Evolutionary conservation across 2,888 invertebrate species (phyloP), one percentile per base, ranked within the genome.

Genomic region (Tuta absoluta): DNA sequence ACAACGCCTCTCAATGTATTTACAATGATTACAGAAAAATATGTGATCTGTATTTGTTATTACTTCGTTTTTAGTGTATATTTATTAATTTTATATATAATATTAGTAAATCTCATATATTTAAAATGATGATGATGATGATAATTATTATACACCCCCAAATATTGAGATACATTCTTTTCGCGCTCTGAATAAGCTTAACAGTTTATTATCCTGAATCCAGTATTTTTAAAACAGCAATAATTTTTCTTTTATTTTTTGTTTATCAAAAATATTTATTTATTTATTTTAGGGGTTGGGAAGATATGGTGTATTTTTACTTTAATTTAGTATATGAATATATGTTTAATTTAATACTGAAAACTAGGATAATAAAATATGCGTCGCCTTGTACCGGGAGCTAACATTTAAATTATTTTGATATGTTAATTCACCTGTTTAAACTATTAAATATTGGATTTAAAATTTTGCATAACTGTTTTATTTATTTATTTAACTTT

Each of bases 151-250:
- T 72, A 75, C 72, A 72, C 67, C 72, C 87, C 86, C 86, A 87
- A 86, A 87, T 87, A 86, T 87, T 87, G 87, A 87, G 87, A 78
- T 86, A 86, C 85, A 63, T 51, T 37, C 71, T 67, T 76, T 78
- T 78, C 79, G 76, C 69, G 62, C 62, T 67, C 68, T 69, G 71
- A 71, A 72, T 73, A 74, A 73, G 64, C 65, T 73, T 72, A 72
- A 63, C 63, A 48, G 28, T n/a, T 38, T 38, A 21, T 38, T 19
- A 19, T 17, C 10, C 21, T n/a, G 8, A 33, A 41, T 21, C 41
- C 58, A 59, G 58, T 53, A 24, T 53, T 53, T 23, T 23, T 14
- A 53, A 2, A 17, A 17, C 8, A 21, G 10, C 21, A 3, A 21
- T 45, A 17, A 45, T 4, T n/a, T n/a, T 33, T 33, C 8, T 33